A percentile compares a stretch with the other conserved stretches of the same genome.
Conservation (phyloP, 2,113 vertebrate species). For the Hippotragus niger region DNA sequence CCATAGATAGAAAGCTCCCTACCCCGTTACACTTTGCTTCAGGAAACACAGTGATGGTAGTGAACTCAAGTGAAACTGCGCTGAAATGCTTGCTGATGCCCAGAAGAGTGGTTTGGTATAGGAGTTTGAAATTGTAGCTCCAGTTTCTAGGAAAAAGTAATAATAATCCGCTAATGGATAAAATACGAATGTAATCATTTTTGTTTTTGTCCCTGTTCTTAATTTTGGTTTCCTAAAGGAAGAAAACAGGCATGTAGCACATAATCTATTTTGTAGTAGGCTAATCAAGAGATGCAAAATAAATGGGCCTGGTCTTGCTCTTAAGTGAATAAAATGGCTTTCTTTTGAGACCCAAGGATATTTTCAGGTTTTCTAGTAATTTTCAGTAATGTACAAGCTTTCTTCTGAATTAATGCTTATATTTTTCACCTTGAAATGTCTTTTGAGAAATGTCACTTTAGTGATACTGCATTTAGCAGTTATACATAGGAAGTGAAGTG, state of each 20-base stretch:
- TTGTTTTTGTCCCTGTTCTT: slow-evolving; percentile 67
- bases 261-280: slow-evolving; percentile 10
- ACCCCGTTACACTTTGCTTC: neutral
- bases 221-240: slow-evolving; percentile 76
- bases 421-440: slow-evolving; percentile 47
- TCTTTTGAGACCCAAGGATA: slow-evolving; percentile 58
- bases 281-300: slow-evolving; percentile 14
- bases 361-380: slow-evolving; percentile 46
- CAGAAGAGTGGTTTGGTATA: slow-evolving; percentile 45
- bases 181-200: slow-evolving; percentile 54
- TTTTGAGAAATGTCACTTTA: slow-evolving; percentile 41
- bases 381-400: slow-evolving; percentile 41
- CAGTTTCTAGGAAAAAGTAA: slow-evolving; percentile 21
- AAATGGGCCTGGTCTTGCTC: slow-evolving; percentile 32
- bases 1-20: slow-evolving; percentile 12
- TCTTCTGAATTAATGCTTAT: slow-evolving; percentile 46
- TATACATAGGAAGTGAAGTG: neutral
- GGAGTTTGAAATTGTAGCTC: slow-evolving; percentile 34
- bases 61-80: slow-evolving; percentile 32
- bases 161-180: slow-evolving; percentile 50
- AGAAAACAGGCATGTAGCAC: slow-evolving; percentile 55
- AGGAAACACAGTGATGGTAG: slow-evolving; percentile 21
- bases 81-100: neutral
- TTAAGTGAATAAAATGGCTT: slow-evolving; percentile 21
- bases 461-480: neutral